Evolutionary conservation across 2,113 vertebrate species (phyloP).

Genomic region (Lethenteron reissneri): DNA sequence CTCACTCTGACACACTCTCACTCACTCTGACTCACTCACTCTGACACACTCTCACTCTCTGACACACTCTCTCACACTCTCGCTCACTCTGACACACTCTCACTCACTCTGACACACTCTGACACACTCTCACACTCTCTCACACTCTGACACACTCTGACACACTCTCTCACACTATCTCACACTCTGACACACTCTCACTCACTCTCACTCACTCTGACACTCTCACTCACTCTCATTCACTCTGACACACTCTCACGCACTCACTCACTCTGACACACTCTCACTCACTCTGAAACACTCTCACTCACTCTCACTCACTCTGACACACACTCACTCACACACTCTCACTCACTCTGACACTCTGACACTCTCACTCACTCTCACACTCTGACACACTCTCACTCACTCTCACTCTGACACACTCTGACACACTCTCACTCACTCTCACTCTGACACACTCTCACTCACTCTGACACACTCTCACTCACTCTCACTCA

Average conservation of each 20-base stretch:
- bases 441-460: too few relatives aligned
- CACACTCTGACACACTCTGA: background rate
- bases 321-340: background rate
- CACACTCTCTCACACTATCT: background rate
- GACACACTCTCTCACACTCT: background rate
- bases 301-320: background rate
- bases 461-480: too few relatives aligned
- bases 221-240: background rate
- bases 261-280: background rate
- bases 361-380: background rate
- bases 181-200: background rate
- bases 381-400: background rate
- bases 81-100: background rate
- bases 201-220: background rate
- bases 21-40: conserved; percentile 1
- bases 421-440: too few relatives aligned
- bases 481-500: too few relatives aligned
- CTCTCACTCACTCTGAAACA: background rate
- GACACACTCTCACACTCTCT: background rate
- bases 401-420: too few relatives aligned
- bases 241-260: background rate
- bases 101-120: background rate
- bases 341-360: background rate
- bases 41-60: background rate
- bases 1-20: too few relatives aligned